Evolutionary conservation across 1,140 invertebrate genomes (phyloP), one percentile per base, ranked within the genome.

Genomic region (Platyscapa corneri): DNA sequence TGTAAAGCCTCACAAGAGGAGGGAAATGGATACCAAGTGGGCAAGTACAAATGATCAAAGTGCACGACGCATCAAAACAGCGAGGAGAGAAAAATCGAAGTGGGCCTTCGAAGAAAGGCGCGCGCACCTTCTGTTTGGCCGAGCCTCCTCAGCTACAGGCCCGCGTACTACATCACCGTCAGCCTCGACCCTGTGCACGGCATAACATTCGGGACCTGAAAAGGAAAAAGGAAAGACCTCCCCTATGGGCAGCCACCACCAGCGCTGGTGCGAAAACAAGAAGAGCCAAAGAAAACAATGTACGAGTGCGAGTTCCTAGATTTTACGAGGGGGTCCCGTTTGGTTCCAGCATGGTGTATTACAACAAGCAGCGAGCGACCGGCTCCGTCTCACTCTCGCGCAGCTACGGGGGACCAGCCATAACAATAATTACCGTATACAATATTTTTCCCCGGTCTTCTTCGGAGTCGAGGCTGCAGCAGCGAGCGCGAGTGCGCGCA

Each of bases 311-410:
- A 76, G 67, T 64, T 64, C 32, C 46, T 39, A 23, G 82, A 20
- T 78, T 86, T 87, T 81, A 88, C 81, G 82, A 85, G 78, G 56
- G 78, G 60, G 80, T 23, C n/a, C 42, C 82, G 60, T 79, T 84
- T 81, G 76, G 81, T 86, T 84, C 84, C 87, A 89, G 86, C 83
- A 88, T 85, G 86, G 76, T 84, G 67, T 56, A 81, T 89, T 88
- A 89, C 74, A 67, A 80, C 23, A 14, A 65, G n/a, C 53, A 65
- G n/a, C 37, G 60, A 53, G 83, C 74, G 30, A 75, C 67, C 72
- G 60, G 53, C 56, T 46, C 39, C 14, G 23, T 30, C 65, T 30
- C 42, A 30, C n/a, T 27, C 42, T 70, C 0, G 30, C 32, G 42
- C 53, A 82, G 23, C 34, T 53, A 42, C 84, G 60, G 49, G 46